Evolutionary conservation across 2,888 invertebrate species (phyloP).

Genomic region (Tachina lurida): DNA sequence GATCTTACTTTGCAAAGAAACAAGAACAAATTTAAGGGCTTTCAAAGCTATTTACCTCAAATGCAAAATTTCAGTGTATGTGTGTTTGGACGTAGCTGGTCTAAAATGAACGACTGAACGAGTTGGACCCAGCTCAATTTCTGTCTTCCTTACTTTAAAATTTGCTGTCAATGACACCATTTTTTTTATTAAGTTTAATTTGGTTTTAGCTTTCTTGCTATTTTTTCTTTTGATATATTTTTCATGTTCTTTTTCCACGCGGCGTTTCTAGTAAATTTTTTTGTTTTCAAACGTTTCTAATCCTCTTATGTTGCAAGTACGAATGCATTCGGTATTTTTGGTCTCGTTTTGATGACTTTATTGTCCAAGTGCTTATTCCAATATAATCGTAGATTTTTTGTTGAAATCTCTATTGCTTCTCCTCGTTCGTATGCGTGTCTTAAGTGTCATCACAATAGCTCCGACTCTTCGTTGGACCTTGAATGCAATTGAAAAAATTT

Average conservation of each 20-base stretch:
- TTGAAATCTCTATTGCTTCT: background rate
- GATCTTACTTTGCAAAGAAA: too few relatives aligned
- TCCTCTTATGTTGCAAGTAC: slow-evolving; percentile 43
- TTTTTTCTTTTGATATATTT: background rate
- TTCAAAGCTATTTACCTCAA: too few relatives aligned
- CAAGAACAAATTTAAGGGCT: too few relatives aligned
- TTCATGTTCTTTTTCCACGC: background rate
- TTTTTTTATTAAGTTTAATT: slow-evolving; percentile 28
- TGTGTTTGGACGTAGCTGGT: too few relatives aligned
- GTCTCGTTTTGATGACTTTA: slow-evolving; percentile 19
- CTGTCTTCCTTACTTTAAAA: background rate
- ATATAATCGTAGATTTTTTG: background rate
- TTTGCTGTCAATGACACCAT: slow-evolving; percentile 27
- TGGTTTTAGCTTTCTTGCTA: slow-evolving; percentile 17
- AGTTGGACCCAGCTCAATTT: background rate
- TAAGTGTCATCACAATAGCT: slow-evolving; percentile 53
- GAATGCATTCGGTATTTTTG: slow-evolving; percentile 2
- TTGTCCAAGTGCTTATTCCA: background rate
- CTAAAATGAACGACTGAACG: too few relatives aligned
- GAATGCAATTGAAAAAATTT: slow-evolving; percentile 69
- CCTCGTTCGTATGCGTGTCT: slow-evolving; percentile 47
- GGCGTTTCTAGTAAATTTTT: background rate
- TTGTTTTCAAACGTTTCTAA: slow-evolving; percentile 1
- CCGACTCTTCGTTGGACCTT: slow-evolving; percentile 69
- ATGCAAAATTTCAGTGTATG: too few relatives aligned